Percentiles rank a stretch among this genome's conserved stretches.
Evolutionary conservation across 2,888 invertebrate species (phyloP).

Genomic region (Nomada lathburiana): DNA sequence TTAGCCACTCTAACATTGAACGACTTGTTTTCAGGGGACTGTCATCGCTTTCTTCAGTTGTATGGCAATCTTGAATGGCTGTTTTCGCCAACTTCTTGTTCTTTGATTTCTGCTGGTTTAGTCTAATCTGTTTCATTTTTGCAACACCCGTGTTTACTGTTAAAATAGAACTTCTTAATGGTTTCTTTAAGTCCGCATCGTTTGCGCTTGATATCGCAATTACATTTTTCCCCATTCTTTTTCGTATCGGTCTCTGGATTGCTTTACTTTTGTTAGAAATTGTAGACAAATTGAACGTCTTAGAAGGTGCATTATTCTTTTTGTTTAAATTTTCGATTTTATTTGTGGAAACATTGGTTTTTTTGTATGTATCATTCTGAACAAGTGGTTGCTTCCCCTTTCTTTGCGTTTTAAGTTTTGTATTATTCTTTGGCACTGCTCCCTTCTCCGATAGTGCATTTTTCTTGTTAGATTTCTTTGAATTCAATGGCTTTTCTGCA

Average conservation of each 20-base stretch:
- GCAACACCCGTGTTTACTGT: slow-evolving; percentile 29
- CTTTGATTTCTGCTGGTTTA: slow-evolving; percentile 11
- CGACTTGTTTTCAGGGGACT: slow-evolving; percentile 41
- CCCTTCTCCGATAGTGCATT: not conserved
- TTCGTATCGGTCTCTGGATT: slow-evolving; percentile 1
- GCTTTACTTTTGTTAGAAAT: slow-evolving; percentile 21
- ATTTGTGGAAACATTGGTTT: not conserved
- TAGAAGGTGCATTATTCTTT: slow-evolving; percentile 18
- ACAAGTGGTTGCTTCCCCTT: not conserved
- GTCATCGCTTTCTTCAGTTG: slow-evolving; percentile 30
- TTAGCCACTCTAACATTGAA: slow-evolving; percentile 51
- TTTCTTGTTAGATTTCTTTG: slow-evolving; percentile 42
- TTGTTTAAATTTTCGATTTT: not conserved
- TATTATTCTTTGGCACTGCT: not conserved
- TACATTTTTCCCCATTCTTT: slow-evolving; percentile 1
- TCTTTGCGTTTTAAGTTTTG: not conserved
- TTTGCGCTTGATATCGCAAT: not conserved
- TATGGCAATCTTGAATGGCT: not conserved
- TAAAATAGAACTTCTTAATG: slow-evolving; percentile 18
- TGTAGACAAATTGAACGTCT: not conserved
- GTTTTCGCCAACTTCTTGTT: not conserved
- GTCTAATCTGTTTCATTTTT: slow-evolving; percentile 21
- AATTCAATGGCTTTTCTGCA: slow-evolving; percentile 10
- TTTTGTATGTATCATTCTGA: not conserved
- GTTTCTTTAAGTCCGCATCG: not conserved